Percentiles rank a stretch among this genome's conserved stretches.
Evolutionary conservation across 2,113 vertebrate species (phyloP).

Genomic region (Vanacampus margaritifer): DNA sequence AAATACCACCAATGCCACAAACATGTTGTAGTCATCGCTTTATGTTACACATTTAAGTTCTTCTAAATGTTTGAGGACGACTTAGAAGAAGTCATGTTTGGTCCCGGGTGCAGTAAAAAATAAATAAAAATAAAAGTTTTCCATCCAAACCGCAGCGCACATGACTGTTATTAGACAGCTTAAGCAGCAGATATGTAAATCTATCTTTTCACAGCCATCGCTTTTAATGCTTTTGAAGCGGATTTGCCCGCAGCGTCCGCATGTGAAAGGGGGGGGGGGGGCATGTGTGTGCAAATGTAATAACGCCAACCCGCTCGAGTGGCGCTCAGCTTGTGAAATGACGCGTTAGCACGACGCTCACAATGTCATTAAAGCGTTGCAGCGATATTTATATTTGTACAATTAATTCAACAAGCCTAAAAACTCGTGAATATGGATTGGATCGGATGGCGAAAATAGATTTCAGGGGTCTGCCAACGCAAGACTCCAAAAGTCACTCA

Average conservation of each 20-base stretch:
- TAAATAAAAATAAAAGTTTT: too few relatives aligned
- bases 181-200: conserved; percentile 6
- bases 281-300: not conserved
- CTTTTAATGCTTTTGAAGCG: conserved; percentile 1
- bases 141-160: not conserved
- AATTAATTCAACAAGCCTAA: not conserved
- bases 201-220: conserved; percentile 6
- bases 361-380: not conserved
- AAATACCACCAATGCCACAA: too few relatives aligned
- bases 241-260: not conserved
- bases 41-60: not conserved
- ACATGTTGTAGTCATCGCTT: too few relatives aligned
- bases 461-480: too few relatives aligned
- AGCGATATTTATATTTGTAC: not conserved
- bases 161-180: conserved; percentile 4
- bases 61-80: not conserved
- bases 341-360: not conserved
- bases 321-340: not conserved
- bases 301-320: not conserved
- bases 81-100: not conserved
- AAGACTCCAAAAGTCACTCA: too few relatives aligned
- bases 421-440: not conserved
- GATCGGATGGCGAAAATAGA: too few relatives aligned
- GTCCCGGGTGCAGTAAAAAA: not conserved
- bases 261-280: not conserved